Percentiles rank a stretch among this genome's conserved stretches.
These are phyloP conservation scores for Odocoileus hemionus DNA, from an alignment of 2,113 vertebrate genomes.

Conservation along the genomic window DNA sequence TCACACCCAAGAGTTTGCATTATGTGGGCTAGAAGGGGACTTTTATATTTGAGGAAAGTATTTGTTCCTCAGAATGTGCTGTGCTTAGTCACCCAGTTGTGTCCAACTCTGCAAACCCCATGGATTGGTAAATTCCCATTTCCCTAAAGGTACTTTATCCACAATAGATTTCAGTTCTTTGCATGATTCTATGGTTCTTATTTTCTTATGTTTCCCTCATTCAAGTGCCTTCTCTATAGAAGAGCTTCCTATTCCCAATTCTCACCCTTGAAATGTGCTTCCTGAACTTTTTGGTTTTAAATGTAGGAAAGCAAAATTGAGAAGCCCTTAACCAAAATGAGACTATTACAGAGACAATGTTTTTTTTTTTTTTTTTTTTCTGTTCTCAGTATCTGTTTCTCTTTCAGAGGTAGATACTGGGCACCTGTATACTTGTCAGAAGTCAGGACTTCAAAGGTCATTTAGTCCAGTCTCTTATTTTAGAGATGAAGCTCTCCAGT, in stretches of 20 bases:
- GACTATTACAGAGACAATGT: fast-evolving
- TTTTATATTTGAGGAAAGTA: background rate
- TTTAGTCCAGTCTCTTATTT: background rate
- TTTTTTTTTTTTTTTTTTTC: background rate
- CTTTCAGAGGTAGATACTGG: background rate
- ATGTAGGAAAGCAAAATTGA: background rate
- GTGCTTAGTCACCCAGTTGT: fast-evolving
- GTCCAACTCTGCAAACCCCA: background rate
- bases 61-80: background rate
- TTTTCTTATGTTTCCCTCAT: background rate
- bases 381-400: background rate
- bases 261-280: background rate
- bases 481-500: background rate
- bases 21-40: background rate
- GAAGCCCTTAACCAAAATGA: background rate
- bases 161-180: background rate
- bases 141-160: background rate
- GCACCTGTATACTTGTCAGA: background rate
- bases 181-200: background rate
- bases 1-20: background rate
- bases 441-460: background rate
- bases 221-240: background rate
- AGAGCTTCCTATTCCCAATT: background rate
- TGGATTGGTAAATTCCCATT: background rate
- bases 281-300: background rate